Percentiles rank a stretch among this genome's conserved stretches.
Conservation (phyloP, 2,888 invertebrate genomes). For the Watsonalla binaria region DNA sequence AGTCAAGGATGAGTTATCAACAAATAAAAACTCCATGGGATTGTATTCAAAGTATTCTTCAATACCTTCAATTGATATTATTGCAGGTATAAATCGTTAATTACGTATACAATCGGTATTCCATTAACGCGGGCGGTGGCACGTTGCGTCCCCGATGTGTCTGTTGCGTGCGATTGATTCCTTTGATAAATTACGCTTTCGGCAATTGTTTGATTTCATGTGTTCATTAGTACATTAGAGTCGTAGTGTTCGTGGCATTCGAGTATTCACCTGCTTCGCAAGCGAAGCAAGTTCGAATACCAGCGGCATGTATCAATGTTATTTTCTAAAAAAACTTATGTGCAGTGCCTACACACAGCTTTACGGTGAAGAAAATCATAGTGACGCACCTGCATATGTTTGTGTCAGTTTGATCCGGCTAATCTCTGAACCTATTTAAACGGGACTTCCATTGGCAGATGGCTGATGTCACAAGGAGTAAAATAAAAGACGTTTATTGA, state of each 20-base stretch:
- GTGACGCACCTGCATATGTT: too few relatives aligned
- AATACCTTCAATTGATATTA: background rate
- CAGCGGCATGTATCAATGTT: too few relatives aligned
- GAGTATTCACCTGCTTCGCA: background rate
- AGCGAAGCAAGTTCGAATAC: too few relatives aligned
- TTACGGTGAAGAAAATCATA: too few relatives aligned
- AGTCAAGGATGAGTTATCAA: background rate
- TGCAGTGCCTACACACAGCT: too few relatives aligned
- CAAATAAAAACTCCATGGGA: background rate
- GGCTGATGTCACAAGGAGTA: too few relatives aligned
- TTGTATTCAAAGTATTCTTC: background rate
- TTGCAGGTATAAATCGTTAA: background rate
- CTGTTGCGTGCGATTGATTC: slow-evolving; percentile 26
- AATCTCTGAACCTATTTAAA: too few relatives aligned
- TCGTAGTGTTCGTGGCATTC: background rate
- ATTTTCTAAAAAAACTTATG: too few relatives aligned
- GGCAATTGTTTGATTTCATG: background rate
- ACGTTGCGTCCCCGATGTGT: slow-evolving; percentile 33
- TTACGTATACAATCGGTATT: slow-evolving; percentile 1
- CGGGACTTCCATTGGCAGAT: too few relatives aligned
- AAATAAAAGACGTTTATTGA: too few relatives aligned
- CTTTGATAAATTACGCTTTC: slow-evolving; percentile 15
- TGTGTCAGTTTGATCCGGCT: too few relatives aligned
- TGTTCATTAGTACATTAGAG: background rate
- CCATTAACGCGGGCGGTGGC: slow-evolving; percentile 1